phyloP scores from a whole-genome alignment of 2,113 vertebrate genomes.

The Puma concolor region DNA sequence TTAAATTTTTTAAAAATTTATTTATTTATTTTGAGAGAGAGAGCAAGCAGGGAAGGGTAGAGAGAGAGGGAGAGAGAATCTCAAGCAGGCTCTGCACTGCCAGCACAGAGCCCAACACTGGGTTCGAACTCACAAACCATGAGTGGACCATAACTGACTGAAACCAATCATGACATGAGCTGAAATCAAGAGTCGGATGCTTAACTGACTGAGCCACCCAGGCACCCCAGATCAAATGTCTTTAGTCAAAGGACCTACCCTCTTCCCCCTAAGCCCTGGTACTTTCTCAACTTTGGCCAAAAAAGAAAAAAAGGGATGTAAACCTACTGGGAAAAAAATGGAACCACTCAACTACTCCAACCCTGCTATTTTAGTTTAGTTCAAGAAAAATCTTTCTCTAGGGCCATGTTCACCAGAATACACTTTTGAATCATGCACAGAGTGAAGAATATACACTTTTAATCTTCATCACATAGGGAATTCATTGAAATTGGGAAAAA shows the following conservation, averaged over 20 bases:
- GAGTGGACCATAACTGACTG: no score
- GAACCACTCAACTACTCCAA: not conserved
- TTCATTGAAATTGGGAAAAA: not conserved
- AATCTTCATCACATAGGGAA: not conserved
- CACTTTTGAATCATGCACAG: not conserved
- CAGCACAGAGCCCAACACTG: no score
- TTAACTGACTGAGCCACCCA: no score
- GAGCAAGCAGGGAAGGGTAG: no score
- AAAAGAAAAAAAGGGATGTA: not conserved
- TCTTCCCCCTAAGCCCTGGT: not conserved
- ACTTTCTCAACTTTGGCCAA: slow-evolving; percentile 8
- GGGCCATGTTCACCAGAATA: not conserved
- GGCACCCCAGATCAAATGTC: not conserved
- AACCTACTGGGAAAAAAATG: slow-evolving; percentile 12
- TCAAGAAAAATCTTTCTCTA: slow-evolving; percentile 25
- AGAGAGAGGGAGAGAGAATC: no score
- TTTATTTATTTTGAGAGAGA: no score
- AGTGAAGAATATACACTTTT: not conserved
- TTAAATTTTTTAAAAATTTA: not conserved
- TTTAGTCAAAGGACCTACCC: not conserved
- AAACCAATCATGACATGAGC: no score
- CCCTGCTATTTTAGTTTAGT: not conserved
- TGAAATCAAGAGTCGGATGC: no score
- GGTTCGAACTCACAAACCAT: no score
- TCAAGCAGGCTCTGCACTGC: no score